Percentiles rank a stretch among this genome's conserved stretches.
Evolutionary conservation across 1,140 invertebrate genomes (phyloP).

Genomic region (Hylyphantes graminicola): DNA sequence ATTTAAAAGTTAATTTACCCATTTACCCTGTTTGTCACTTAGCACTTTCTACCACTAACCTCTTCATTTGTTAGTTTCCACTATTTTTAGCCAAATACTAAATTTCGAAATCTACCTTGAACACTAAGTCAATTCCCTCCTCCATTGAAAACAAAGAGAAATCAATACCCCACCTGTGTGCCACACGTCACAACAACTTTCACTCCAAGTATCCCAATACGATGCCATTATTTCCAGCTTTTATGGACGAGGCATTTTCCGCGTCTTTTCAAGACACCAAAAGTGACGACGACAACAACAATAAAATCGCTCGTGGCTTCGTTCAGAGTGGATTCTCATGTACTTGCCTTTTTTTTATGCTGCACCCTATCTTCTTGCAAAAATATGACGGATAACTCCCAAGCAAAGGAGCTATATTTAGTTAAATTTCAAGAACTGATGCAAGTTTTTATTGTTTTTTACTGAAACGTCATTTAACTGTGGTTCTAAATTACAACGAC

Average conservation of each 20-base stretch:
- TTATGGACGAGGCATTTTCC: background rate
- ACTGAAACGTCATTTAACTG: too few species aligned
- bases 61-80: too few species aligned
- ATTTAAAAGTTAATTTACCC: too few species aligned
- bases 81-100: too few species aligned
- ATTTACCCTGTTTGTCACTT: too few species aligned
- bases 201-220: background rate
- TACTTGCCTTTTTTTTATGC: constrained; percentile 9
- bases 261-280: background rate
- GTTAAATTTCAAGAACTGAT: too few species aligned
- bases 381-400: constrained; percentile 33
- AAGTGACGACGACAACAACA: background rate
- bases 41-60: too few species aligned
- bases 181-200: constrained; percentile 3
- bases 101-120: too few species aligned
- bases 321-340: constrained; percentile 32
- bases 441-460: too few species aligned
- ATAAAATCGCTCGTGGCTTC: background rate
- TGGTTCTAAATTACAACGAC: too few species aligned
- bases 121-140: too few species aligned
- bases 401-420: too few species aligned
- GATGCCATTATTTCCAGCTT: background rate
- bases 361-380: constrained; percentile 27
- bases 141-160: background rate
- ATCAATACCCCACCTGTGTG: constrained; percentile 27